A percentile compares a stretch with the other conserved stretches of the same genome.
phyloP scores from a whole-genome alignment of 2,113 vertebrate species.

The Donacobius atricapilla region DNA sequence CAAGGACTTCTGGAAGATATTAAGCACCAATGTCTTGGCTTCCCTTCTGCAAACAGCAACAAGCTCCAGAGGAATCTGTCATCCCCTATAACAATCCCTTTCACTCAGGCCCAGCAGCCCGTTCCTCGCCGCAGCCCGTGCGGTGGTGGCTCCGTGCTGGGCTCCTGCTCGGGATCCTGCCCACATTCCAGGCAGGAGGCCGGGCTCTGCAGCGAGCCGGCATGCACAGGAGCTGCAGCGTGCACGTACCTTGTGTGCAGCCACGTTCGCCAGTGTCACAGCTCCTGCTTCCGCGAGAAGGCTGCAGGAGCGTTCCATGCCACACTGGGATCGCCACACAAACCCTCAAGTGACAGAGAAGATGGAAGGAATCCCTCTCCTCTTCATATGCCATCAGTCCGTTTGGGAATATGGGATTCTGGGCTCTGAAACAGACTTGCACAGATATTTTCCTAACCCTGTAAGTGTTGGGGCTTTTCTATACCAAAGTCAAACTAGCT shows the following conservation, averaged over 20 bases:
- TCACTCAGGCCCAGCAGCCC: not conserved
- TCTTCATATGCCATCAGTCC: rapidly evolving
- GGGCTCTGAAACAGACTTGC: not conserved
- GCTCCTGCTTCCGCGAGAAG: not conserved
- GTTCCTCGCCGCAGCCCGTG: not conserved
- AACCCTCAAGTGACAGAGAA: rapidly evolving
- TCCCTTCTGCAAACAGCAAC: conserved; percentile 25
- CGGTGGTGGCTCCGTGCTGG: not conserved
- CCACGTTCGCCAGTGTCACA: rapidly evolving
- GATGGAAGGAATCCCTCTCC: not conserved
- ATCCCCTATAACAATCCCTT: not conserved
- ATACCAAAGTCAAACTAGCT: rapidly evolving
- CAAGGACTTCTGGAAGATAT: conserved; percentile 26
- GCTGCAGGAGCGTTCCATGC: rapidly evolving
- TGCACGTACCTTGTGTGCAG: not conserved
- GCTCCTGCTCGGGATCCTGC: not conserved
- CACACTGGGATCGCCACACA: not conserved
- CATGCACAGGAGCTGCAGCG: not conserved
- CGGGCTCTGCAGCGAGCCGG: not conserved
- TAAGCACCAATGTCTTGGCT: conserved; percentile 42
- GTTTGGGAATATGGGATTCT: rapidly evolving
- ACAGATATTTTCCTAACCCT: not conserved
- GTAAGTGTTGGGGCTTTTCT: rapidly evolving
- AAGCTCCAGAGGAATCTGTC: conserved; percentile 50
- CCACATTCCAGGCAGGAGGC: not conserved